Evolutionary conservation across 2,113 vertebrate genomes (phyloP), one percentile per base, ranked within the genome.

Genomic region (Seriola rivoliana): DNA sequence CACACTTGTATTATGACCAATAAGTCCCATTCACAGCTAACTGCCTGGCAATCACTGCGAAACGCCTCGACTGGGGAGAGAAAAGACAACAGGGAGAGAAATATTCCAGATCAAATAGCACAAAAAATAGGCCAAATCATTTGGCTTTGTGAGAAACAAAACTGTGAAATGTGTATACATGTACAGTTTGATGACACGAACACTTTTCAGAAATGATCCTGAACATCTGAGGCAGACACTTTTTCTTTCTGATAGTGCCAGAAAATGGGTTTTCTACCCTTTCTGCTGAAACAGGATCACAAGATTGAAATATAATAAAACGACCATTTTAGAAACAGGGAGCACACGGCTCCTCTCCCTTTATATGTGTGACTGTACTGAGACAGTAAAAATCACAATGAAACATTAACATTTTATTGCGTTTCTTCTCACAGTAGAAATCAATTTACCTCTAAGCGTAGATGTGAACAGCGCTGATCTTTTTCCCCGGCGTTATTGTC

Each of bases 11-110:
- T 77, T 84, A 84, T 83, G 67, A 87, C 80, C 71, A 80, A 62
- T 81, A 75, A 80, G 78, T 42, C 85, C 80, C 63, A 73, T 80
- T 93, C 85, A 83, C 48, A 46, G 40, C 40, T 79, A 72, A 86
- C 75, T 66, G 76, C 63, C 75, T 36, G 79, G 68, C 83, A 92
- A 82, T 88, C 85, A 80, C 75, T 55, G 65, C 77, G 16, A 50
- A 29, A 73, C 58, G 42, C 64, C 71, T 59, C 1, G 12, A 78
- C 66, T 54, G 50, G 17, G 44, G 60, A 38, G 23, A 46, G 54
- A 65, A 62, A 42, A 19, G 46, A 42, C 25, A 65, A 44, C 72
- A 29, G 5, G 59, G 36, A 74, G 36, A 64, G 21, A 75, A 66
- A 69, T 46, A 66, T 16, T 58, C n/a, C 16, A 17, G 2, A 75